Percentiles rank a stretch among this genome's conserved stretches.
Evolutionary conservation across 2,888 invertebrate genomes (phyloP).

Genomic region (Patella pellucida): DNA sequence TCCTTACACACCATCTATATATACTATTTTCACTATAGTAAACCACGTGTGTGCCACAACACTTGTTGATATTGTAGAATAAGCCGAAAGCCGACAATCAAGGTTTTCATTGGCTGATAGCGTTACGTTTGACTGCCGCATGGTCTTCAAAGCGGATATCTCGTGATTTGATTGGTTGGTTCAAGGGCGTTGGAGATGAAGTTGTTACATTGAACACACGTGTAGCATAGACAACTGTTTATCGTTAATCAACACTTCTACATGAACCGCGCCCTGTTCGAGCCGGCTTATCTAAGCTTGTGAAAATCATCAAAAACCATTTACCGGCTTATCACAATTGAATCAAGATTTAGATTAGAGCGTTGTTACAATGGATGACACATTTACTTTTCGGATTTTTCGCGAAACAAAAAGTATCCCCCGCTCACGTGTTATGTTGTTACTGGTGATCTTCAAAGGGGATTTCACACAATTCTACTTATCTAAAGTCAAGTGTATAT

Average conservation of each 20-base stretch:
- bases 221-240: neutral
- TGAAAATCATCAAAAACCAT: neutral
- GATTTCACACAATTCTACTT: too few species aligned
- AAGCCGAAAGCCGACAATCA: neutral
- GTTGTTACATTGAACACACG: neutral
- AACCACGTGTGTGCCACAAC: neutral
- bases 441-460: too few species aligned
- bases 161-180: neutral
- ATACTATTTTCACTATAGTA: neutral
- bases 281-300: neutral
- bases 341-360: neutral
- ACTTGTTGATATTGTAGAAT: neutral
- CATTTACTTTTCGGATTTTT: neutral
- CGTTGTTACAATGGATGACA: neutral
- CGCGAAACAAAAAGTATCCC: too few species aligned
- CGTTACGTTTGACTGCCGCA: neutral
- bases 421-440: too few species aligned
- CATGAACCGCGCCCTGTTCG: neutral
- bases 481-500: too few species aligned
- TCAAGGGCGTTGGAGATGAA: neutral
- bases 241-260: neutral
- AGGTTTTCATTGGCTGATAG: neutral
- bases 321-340: slow-evolving; percentile 6
- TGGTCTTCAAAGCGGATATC: neutral
- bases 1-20: neutral